Evolutionary conservation across 2,797 vertebrate species (phyloP).

Genomic region (Zenarchopterus dispar): DNA sequence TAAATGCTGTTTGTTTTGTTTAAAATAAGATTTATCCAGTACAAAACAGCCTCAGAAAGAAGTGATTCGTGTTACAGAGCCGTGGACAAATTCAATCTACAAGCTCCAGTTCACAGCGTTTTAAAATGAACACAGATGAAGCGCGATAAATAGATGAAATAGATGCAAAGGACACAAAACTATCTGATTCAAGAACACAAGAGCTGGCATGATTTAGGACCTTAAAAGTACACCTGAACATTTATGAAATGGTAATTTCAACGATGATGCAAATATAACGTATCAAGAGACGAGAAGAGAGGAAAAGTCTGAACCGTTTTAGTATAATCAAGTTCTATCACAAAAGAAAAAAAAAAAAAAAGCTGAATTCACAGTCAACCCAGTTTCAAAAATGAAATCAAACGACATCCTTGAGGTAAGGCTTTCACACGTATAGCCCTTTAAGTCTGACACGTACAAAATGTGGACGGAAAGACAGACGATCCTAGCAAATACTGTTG

Average conservation of each 20-base stretch:
- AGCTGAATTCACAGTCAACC: conserved; percentile 48
- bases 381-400: conserved; percentile 25
- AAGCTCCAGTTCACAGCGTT: conserved; percentile 45
- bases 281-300: conserved; percentile 13
- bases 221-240: conserved; percentile 20
- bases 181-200: conserved; percentile 2
- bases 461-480: conserved; percentile 53
- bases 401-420: conserved; percentile 67
- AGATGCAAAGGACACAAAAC: not conserved
- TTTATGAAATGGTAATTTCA: conserved; percentile 9
- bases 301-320: conserved; percentile 19
- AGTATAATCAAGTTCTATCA: conserved; percentile 17
- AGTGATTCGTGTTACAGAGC: conserved; percentile 34
- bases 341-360: not conserved
- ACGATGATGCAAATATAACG: conserved; percentile 16
- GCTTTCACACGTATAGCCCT: conserved; percentile 60
- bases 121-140: conserved; percentile 28
- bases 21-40: conserved; percentile 15
- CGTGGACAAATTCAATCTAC: conserved; percentile 9
- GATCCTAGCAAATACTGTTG: conserved; percentile 47
- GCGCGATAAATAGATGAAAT: conserved; percentile 2
- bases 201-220: conserved; percentile 11
- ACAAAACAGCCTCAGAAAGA: conserved; percentile 14
- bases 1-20: conserved; percentile 5
- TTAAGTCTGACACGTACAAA: conserved; percentile 41